Evolutionary conservation across 2,888 invertebrate species (phyloP), one percentile per base, ranked within the genome.

Genomic region (Blastobasis adustella): DNA sequence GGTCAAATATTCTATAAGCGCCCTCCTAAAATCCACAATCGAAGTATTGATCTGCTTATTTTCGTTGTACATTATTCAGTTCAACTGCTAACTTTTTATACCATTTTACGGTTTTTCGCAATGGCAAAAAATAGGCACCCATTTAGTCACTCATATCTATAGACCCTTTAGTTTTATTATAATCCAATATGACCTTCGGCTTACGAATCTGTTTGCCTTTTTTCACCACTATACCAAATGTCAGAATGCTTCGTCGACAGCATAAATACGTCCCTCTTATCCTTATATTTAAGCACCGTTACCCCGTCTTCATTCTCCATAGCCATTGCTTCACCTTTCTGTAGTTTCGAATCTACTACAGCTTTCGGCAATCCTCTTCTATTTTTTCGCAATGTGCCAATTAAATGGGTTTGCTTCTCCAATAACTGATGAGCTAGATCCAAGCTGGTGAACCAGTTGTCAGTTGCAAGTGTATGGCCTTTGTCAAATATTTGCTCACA

Each of bases 71-170:
- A 65, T 53, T 47, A 62, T 53, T 36, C n/a, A 70, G 51, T 42
- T 69, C 47, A 6, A 63, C 50, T 52, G 56, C 72, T 45, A 73
- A 44, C 54, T 74, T 76, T 54, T 54, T 66, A 51, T 68, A 72
- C 75, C 76, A 76, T 51, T 73, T 73, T 5, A 73, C 54, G 10
- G 66, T 63, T 58, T 71, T 74, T 47, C 71, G 54, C 40, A 74
- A 56, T 53, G 70, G 67, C 37, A 66, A 55, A n/a, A 58, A 58
- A 53, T 66, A 67, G 5, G 67, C 47, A n/a, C 56, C 49, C 66
- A 71, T 69, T 54, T 73, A 73, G 52, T 76, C 71, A 42, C 59
- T 63, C 54, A 71, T 51, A 52, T 74, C 70, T 8, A 75, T 69
- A 23, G 71, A 58, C 38, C 58, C 55, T 65, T 74, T 75, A 6